phyloP scores from a whole-genome alignment of 1,140 invertebrate species.

The Ceratoteleas bidentatus region DNA sequence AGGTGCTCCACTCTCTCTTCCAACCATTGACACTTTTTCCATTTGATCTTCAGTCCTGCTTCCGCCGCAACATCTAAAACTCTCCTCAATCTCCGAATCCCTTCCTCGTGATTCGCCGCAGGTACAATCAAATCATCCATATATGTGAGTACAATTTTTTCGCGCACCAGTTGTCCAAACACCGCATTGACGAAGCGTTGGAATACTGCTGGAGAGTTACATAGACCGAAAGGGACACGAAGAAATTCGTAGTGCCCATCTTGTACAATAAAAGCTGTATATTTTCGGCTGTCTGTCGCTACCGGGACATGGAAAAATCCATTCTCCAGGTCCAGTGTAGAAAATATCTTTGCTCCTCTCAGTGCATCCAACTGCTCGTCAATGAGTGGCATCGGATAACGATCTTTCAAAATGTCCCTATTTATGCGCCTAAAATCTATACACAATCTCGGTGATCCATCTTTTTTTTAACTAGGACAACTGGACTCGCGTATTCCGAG shows the following conservation, averaged over 20 bases:
- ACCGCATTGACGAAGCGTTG: slow-evolving; percentile 3
- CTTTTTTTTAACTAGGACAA: not conserved
- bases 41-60: not conserved
- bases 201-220: slow-evolving; percentile 7
- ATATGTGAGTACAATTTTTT: not conserved
- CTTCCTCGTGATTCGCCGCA: not conserved
- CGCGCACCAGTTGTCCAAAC: not conserved
- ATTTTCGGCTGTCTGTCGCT: no score
- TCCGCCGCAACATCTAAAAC: not conserved
- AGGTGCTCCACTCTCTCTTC: not conserved
- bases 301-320: slow-evolving; percentile 5
- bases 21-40: not conserved
- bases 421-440: not conserved
- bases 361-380: not conserved
- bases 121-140: slow-evolving; percentile 3
- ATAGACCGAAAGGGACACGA: not conserved
- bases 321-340: not conserved
- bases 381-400: not conserved
- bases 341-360: not conserved
- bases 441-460: not conserved
- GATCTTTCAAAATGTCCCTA: not conserved
- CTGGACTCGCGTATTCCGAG: slow-evolving; percentile 1
- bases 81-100: not conserved
- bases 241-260: not conserved
- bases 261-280: not conserved